phyloP scores from a whole-genome alignment of 2,888 invertebrate species.

The Dasysyrphus albostriatus region DNA sequence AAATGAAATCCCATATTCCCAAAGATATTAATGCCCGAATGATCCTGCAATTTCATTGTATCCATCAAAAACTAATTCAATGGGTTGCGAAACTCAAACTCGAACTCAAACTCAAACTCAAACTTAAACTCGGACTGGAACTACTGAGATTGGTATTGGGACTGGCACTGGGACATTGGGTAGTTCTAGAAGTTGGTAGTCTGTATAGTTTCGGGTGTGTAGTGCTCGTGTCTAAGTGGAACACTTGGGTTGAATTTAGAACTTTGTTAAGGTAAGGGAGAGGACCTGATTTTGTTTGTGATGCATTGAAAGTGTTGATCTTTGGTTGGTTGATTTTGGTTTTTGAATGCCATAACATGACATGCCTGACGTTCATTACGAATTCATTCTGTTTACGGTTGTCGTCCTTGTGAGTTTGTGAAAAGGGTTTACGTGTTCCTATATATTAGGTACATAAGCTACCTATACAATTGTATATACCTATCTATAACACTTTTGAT shows the following conservation, averaged over 20 bases:
- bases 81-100: slow-evolving; percentile 36
- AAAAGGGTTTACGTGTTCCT: slow-evolving; percentile 24
- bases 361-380: slow-evolving; percentile 70
- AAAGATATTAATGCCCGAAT: slow-evolving; percentile 77
- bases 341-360: slow-evolving; percentile 70
- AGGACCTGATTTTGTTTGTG: slow-evolving; percentile 52
- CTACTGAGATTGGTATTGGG: not conserved
- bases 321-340: slow-evolving; percentile 70
- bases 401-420: slow-evolving; percentile 24
- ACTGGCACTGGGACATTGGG: not conserved
- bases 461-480: no score
- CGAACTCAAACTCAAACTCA: not conserved
- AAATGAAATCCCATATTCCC: slow-evolving; percentile 77
- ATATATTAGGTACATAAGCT: no score
- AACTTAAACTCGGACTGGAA: not conserved
- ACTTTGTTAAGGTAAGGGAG: slow-evolving; percentile 9
- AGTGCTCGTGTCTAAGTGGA: slow-evolving; percentile 25
- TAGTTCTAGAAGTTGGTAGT: no score
- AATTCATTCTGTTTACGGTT: slow-evolving; percentile 68
- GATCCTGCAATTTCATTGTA: slow-evolving; percentile 77
- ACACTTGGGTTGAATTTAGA: slow-evolving; percentile 13
- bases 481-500: not conserved
- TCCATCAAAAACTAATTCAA: slow-evolving; percentile 75
- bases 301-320: slow-evolving; percentile 73
- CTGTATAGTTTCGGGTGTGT: slow-evolving; percentile 1